Evolutionary conservation across 1,140 invertebrate species (phyloP), one percentile per base, ranked within the genome.

Genomic region (Diploscapter pachys): DNA sequence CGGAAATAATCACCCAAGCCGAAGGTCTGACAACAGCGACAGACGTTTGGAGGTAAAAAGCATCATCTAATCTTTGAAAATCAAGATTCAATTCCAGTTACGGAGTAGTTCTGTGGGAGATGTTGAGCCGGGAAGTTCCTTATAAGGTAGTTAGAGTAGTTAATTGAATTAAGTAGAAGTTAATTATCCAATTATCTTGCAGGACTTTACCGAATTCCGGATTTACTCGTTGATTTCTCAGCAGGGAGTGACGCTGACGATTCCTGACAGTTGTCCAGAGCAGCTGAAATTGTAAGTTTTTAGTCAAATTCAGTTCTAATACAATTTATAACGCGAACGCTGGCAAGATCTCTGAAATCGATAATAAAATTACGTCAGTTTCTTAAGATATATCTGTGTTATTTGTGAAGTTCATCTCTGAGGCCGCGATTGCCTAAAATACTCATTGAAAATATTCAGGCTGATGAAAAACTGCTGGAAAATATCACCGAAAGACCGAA

Each of bases 21-120:
- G 82, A 83, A 54, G 79, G 79, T 4, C 82, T 83, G 48, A 80
- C 81, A 4, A 80, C 82, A 2, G 81, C 81, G n/a, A 81, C 80
- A 4, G 81, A 83, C 69, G 82, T 83, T 3, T 83, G 82, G 82
- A 76, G 71, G 31, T 31, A 31, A 31, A 31, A 31, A 31, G 31
- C 31, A 31, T 31, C 31, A 31, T 31, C 31, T 31, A 31, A 31
- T 31, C 31, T 31, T 31, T 31, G 31, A 31, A 31, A 31, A 31
- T 31, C 31, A 31, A 31, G 31, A 31, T 31, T 31, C 31, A 31
- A 31, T 31, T 31, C 31, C 31, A 31, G 31, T 56, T 83, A 71
- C 64, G 80, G 76, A 53, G 82, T 83, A 8, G 76, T 83, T 59
- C 63, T 83, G 4, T 83, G 81, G 81, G 81, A 83, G 64, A 69